Evolutionary conservation across 2,113 vertebrate species (phyloP).

Genomic region (Ophiodon elongatus): DNA sequence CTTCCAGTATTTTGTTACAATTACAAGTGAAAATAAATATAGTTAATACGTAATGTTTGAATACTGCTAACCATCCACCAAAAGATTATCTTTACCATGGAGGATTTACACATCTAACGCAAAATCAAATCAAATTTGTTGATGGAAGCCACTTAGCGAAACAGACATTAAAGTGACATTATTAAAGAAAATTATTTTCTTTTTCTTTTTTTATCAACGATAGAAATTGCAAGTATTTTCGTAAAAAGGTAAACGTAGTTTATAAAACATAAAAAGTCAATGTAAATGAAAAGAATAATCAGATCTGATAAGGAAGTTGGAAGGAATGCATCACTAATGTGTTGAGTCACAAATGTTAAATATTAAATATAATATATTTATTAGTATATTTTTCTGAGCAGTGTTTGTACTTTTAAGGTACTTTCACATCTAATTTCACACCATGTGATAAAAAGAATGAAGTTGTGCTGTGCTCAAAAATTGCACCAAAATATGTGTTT

Average conservation of each 20-base stretch:
- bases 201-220: neutral
- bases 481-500: neutral
- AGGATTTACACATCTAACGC: no score
- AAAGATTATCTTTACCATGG: constrained; percentile 3
- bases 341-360: neutral
- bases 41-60: neutral
- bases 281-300: no score
- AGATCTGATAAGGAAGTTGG: neutral
- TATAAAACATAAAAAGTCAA: neutral
- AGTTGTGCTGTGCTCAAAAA: neutral
- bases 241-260: neutral
- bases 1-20: no score
- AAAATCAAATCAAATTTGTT: no score
- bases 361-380: neutral
- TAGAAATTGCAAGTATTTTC: neutral
- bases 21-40: neutral
- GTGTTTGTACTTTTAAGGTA: neutral
- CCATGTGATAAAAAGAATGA: neutral
- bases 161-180: no score
- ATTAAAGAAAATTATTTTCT: no score
- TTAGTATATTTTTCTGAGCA: neutral
- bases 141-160: no score
- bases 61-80: neutral
- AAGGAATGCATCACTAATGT: neutral
- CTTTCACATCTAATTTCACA: neutral